These are phyloP conservation scores for Argyresthia albistria DNA, from an alignment of 2,888 invertebrate genomes.

Conservation along the genomic window DNA sequence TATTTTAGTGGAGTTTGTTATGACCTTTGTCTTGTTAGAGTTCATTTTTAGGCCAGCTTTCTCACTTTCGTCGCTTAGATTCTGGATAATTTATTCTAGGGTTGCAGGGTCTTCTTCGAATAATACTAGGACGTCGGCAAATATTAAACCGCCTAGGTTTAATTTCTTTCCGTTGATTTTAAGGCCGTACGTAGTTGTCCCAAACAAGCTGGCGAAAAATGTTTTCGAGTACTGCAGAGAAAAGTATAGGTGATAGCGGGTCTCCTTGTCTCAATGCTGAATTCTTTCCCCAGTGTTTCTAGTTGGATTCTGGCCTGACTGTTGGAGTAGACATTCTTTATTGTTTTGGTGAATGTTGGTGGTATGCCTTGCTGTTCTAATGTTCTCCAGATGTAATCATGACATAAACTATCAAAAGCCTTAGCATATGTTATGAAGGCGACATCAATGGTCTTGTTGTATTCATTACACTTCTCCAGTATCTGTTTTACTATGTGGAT, in stretches of 20 bases:
- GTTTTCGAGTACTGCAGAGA: neutral
- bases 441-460: neutral
- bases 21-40: neutral
- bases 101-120: neutral
- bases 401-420: constrained; percentile 1
- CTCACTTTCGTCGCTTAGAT: neutral
- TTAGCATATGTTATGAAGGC: neutral
- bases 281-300: neutral
- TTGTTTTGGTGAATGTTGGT: neutral
- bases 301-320: neutral
- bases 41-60: neutral
- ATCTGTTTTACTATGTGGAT: neutral
- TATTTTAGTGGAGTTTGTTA: neutral
- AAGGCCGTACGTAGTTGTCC: neutral
- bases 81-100: neutral
- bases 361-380: constrained; percentile 1
- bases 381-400: neutral
- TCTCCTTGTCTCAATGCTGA: neutral
- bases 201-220: neutral
- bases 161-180: neutral
- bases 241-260: neutral
- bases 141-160: neutral
- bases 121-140: neutral
- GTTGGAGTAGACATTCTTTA: neutral
- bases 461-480: neutral